Base-by-base conservation (phyloP, 2,888 invertebrate genomes). In the Ennomos quercinarius region DNA sequence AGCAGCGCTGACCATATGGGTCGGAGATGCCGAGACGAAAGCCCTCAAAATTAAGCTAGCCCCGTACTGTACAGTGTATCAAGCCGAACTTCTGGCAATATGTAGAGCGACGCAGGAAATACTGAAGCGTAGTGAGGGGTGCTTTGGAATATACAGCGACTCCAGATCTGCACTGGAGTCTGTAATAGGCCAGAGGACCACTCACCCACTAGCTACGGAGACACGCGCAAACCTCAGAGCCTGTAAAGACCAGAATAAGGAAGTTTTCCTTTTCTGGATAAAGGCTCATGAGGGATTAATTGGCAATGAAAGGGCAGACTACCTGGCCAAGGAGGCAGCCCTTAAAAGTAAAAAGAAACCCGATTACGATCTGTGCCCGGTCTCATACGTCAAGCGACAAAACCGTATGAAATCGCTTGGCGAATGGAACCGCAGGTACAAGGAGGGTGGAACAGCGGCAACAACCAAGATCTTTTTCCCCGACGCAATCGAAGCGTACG, bases 21-120 rank as follows among this genome's bases (percentile, higher is more conserved):
- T 44, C 9, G 10, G 11, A 9, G 38, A 11, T 10, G 40, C 53
- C 1, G 47, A 51, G 35, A 51, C 10, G 10, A 52, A 43, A 11
- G n/a, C 35, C 43, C 42, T 39, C 35, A 53, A 53, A 27, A 11
- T 53, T 1, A 58, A 53, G 11, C 48, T 58, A 13, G 8, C 52
- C 2, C 9, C 58, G 0, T 34, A 49, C 52, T 53, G 58, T 27
- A 53, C 58, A 0, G 58, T 58, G 9, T 53, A 53, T 34, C 52
- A 59, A 34, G 53, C 17, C 2, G 17, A 17, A 17, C 3, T 17
- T 1, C 3, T 17, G 17, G 17, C 17, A 3, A 17, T 17, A 17
- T 17, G 2, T 1, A 17, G 3, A 17, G 17, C 17, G 3, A 3
- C 3, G 3, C 2, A 17, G 2, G 53, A 59, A 37, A 27, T 59